Conservation (phyloP, 2,888 invertebrate species). For the Microctonus brassicae region DNA sequence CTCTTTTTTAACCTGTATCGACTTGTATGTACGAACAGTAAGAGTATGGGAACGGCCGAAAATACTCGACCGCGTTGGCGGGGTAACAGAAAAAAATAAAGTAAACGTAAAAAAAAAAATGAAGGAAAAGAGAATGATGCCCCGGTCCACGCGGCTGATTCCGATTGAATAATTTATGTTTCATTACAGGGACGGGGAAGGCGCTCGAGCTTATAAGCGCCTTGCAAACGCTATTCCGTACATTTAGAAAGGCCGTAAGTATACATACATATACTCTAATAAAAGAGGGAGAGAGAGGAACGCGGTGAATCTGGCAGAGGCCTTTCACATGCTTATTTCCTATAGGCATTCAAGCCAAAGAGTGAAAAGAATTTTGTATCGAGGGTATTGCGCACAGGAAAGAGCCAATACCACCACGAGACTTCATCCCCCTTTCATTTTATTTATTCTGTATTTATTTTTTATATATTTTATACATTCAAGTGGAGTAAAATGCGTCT, state of each 20-base stretch:
- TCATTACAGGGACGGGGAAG: slow-evolving; percentile 63
- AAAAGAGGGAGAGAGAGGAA: too few relatives aligned
- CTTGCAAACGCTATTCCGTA: slow-evolving; percentile 67
- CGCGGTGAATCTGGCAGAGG: slow-evolving; percentile 34
- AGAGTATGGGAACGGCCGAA: too few relatives aligned
- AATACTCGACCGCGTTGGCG: neutral
- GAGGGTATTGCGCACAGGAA: slow-evolving; percentile 61
- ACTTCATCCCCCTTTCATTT: slow-evolving; percentile 18
- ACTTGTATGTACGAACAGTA: too few relatives aligned
- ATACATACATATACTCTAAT: slow-evolving; percentile 48
- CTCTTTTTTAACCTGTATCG: too few relatives aligned
- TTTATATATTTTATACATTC: neutral
- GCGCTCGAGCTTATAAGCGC: slow-evolving; percentile 66
- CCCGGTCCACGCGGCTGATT: slow-evolving; percentile 64
- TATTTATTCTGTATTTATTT: neutral
- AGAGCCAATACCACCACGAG: slow-evolving; percentile 39
- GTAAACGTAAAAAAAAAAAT: slow-evolving; percentile 49
- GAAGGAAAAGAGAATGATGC: slow-evolving; percentile 33
- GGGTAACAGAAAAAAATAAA: slow-evolving; percentile 47
- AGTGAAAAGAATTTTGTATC: slow-evolving; percentile 68
- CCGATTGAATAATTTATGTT: slow-evolving; percentile 71
- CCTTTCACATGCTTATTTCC: slow-evolving; percentile 64
- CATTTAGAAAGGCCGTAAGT: slow-evolving; percentile 66
- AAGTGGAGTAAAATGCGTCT: neutral
- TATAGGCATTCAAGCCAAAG: slow-evolving; percentile 64